Percentiles rank a stretch among this genome's conserved stretches.
Evolutionary conservation across 2,113 vertebrate species (phyloP).

Genomic region (Phaethon lepturus): DNA sequence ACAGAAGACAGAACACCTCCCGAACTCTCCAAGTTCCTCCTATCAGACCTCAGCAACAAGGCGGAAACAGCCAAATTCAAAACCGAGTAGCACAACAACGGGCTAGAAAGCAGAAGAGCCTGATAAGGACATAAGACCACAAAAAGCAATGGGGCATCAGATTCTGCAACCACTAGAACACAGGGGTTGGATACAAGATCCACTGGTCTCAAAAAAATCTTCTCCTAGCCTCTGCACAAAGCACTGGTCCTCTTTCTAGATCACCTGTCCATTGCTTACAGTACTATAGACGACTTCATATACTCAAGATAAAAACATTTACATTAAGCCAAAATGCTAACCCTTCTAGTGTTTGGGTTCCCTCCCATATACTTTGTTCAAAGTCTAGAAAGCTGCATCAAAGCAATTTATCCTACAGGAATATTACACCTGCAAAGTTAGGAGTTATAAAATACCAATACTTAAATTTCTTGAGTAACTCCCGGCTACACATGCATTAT

Average conservation of each 20-base stretch:
- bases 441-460: neutral
- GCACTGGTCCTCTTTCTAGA: neutral
- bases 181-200: neutral
- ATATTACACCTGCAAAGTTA: neutral
- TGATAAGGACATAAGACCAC: rapidly evolving
- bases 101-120: neutral
- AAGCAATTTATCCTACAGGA: neutral
- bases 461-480: neutral
- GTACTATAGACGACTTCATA: neutral
- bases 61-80: neutral
- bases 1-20: neutral
- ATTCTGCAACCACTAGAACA: neutral
- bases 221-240: neutral
- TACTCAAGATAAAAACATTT: neutral
- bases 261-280: neutral
- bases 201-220: neutral
- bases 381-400: neutral
- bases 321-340: neutral
- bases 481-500: neutral
- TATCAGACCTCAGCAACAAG: neutral
- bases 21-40: neutral
- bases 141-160: neutral
- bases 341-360: neutral
- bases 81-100: neutral
- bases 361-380: neutral